Percentiles rank a stretch among this genome's conserved stretches.
These are phyloP conservation scores for Borostomias antarcticus DNA, from an alignment of 2,797 vertebrate genomes.

Conservation along the genomic window DNA sequence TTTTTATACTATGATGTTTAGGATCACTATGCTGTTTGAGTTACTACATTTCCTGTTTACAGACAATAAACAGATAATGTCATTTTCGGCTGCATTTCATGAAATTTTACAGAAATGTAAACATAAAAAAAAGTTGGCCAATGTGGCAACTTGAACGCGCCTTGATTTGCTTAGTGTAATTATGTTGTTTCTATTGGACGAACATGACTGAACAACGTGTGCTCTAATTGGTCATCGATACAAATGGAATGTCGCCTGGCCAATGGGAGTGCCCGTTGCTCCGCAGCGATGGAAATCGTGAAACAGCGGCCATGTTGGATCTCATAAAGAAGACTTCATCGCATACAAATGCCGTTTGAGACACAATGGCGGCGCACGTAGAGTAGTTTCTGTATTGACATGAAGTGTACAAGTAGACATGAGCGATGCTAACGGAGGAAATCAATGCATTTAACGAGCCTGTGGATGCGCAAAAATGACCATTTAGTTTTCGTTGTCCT, in stretches of 20 bases:
- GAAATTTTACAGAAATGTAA: too few species aligned
- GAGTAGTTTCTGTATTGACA: neutral
- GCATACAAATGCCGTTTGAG: neutral
- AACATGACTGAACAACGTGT: constrained; percentile 34
- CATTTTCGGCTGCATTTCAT: neutral
- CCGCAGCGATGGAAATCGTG: constrained; percentile 37
- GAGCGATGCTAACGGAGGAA: constrained; percentile 13
- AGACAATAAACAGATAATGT: neutral
- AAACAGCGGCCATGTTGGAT: constrained; percentile 73
- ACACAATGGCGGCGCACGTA: neutral
- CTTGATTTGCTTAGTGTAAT: constrained; percentile 13
- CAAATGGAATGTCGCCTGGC: neutral
- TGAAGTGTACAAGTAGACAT: neutral
- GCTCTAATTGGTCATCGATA: constrained; percentile 60
- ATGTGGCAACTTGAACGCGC: neutral
- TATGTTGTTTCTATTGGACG: constrained; percentile 49
- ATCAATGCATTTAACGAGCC: neutral
- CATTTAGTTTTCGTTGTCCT: constrained; percentile 20
- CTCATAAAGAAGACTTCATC: constrained; percentile 7
- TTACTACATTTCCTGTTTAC: neutral
- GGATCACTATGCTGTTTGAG: neutral
- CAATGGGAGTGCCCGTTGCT: constrained; percentile 59
- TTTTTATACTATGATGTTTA: constrained; percentile 40
- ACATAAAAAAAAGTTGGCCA: too few species aligned
- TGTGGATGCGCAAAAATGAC: constrained; percentile 10